A percentile compares a stretch with the other conserved stretches of the same genome.
Evolutionary conservation across 2,113 vertebrate genomes (phyloP).

Genomic region (Psettodes erumei): DNA sequence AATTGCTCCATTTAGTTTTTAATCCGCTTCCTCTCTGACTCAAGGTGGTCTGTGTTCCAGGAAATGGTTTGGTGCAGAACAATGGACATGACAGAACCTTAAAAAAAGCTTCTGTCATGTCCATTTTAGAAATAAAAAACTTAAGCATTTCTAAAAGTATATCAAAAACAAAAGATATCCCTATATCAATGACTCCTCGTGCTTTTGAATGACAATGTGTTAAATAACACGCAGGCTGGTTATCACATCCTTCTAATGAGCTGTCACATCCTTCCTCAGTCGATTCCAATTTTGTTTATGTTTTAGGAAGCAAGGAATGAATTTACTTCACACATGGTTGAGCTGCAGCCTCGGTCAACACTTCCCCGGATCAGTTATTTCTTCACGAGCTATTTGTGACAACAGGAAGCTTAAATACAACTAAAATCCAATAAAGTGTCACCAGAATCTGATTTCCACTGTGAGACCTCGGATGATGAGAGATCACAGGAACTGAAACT

Average conservation of each 20-base stretch:
- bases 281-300: not conserved
- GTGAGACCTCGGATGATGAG: too few relatives aligned
- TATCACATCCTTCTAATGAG: conserved; percentile 8
- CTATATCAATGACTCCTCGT: not conserved
- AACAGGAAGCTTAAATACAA: too few relatives aligned
- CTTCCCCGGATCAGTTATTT: not conserved
- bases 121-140: too few relatives aligned
- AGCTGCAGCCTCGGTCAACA: not conserved
- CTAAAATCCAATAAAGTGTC: too few relatives aligned
- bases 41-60: conserved; percentile 43
- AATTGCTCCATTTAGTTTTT: conserved; percentile 66
- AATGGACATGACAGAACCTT: not conserved
- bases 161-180: not conserved
- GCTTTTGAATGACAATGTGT: not conserved
- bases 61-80: conserved; percentile 52
- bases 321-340: too few relatives aligned
- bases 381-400: not conserved
- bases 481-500: not conserved
- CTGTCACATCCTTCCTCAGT: not conserved
- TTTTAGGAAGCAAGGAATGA: not conserved
- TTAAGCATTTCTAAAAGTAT: too few relatives aligned
- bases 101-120: too few relatives aligned
- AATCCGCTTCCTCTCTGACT: conserved; percentile 52
- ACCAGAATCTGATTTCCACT: too few relatives aligned
- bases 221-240: not conserved